These are phyloP conservation scores for Zaprionus ghesquierei DNA, from an alignment of 1,140 invertebrate genomes.

Conservation along the genomic window DNA sequence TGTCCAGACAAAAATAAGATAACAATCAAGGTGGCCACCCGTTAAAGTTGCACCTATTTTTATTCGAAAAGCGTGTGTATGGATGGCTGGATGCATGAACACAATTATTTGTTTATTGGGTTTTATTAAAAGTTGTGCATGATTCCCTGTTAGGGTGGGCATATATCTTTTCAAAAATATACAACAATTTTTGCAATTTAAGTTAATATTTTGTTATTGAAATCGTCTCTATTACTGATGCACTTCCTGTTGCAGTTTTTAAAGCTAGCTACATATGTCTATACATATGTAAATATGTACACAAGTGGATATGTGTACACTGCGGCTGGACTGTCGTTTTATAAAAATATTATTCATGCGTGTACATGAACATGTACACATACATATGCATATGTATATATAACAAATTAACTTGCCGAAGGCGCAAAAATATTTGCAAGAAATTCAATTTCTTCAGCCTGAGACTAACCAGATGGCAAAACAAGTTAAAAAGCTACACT, in stretches of 20 bases:
- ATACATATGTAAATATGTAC: too few relatives aligned
- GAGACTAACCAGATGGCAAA: conserved; percentile 28
- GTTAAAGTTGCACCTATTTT: conserved; percentile 69
- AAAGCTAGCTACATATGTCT: too few relatives aligned
- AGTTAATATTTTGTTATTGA: too few relatives aligned
- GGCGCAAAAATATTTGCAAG: conserved; percentile 69
- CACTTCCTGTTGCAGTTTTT: too few relatives aligned
- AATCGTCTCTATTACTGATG: too few relatives aligned
- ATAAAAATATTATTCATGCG: not conserved
- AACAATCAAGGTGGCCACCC: conserved; percentile 70
- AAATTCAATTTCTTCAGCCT: conserved; percentile 55
- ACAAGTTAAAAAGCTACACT: too few relatives aligned
- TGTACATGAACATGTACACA: not conserved
- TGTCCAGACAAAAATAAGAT: conserved; percentile 42
- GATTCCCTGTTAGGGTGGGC: too few relatives aligned
- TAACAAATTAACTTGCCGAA: conserved; percentile 34
- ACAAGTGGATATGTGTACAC: too few relatives aligned
- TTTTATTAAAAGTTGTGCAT: not conserved
- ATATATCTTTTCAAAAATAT: too few relatives aligned
- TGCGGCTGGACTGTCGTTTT: too few relatives aligned
- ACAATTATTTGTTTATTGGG: conserved; percentile 8
- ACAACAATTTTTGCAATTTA: too few relatives aligned
- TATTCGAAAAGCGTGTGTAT: conserved; percentile 49
- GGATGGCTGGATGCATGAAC: not conserved
- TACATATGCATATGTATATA: not conserved